These are phyloP conservation scores for Patella caerulea DNA, from an alignment of 2,888 invertebrate species.

Conservation along the genomic window DNA sequence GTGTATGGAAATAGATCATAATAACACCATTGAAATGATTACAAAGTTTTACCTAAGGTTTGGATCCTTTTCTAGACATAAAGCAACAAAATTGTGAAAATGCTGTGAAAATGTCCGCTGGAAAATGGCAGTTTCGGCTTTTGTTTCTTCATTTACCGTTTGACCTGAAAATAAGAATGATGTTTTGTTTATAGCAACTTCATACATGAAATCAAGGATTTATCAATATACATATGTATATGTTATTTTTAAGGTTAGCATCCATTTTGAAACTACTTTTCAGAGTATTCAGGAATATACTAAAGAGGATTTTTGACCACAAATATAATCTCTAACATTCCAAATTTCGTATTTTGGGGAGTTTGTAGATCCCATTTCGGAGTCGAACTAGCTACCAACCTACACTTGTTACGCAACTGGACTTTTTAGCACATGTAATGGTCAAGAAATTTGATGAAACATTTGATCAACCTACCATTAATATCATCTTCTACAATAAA, in stretches of 20 bases:
- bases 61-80: slow-evolving; percentile 62
- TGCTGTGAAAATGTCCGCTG: slow-evolving; percentile 80
- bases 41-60: slow-evolving; percentile 45
- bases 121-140: slow-evolving; percentile 38
- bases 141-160: slow-evolving; percentile 27
- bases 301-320: no score
- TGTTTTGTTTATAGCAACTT: slow-evolving; percentile 15
- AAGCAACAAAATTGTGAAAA: slow-evolving; percentile 85
- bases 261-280: no score
- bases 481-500: slow-evolving; percentile 52
- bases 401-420: no score
- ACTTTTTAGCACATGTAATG: no score
- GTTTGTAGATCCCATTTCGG: no score
- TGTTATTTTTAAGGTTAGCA: neutral
- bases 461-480: slow-evolving; percentile 19
- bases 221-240: slow-evolving; percentile 1
- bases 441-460: no score
- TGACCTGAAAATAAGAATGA: slow-evolving; percentile 27
- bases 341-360: no score
- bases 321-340: no score
- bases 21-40: slow-evolving; percentile 4
- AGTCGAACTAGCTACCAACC: no score
- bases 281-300: no score
- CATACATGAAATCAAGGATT: neutral
- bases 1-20: neutral